Percentiles rank a stretch among this genome's conserved stretches.
phyloP scores from a whole-genome alignment of 2,113 vertebrate genomes.

The Marmota monax region DNA sequence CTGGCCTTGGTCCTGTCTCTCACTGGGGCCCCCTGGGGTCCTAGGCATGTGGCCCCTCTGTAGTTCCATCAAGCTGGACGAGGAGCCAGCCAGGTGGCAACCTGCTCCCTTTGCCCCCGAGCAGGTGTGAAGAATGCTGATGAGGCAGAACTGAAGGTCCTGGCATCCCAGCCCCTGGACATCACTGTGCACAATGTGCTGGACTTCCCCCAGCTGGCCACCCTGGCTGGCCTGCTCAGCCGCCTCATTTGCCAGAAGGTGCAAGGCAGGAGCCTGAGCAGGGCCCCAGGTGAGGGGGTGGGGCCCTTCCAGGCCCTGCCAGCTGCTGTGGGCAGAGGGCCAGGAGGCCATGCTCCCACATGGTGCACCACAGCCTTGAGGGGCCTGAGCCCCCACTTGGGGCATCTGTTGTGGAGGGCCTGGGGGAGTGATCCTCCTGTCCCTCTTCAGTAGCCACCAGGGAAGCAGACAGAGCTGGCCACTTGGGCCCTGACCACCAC shows the following conservation, averaged over 20 bases:
- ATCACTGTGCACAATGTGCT: constrained; percentile 94
- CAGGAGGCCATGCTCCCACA: rapidly evolving
- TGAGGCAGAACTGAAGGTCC: constrained; percentile 93
- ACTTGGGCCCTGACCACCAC: rapidly evolving
- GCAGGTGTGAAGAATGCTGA: constrained; percentile 97
- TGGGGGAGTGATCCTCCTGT: rapidly evolving
- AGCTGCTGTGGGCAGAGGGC: not conserved
- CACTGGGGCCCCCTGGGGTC: not conserved
- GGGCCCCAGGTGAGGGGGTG: constrained; percentile 68
- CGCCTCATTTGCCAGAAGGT: constrained; percentile 93
- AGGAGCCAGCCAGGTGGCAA: not conserved
- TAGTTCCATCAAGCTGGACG: rapidly evolving
- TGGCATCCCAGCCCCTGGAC: constrained; percentile 94
- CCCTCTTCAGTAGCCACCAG: not conserved
- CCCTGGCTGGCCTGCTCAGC: constrained; percentile 91
- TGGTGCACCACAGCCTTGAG: not conserved
- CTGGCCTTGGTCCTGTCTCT: not conserved
- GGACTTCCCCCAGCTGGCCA: constrained; percentile 94
- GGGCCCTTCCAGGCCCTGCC: too few species aligned
- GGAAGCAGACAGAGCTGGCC: not conserved
- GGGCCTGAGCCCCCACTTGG: not conserved
- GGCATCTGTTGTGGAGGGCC: not conserved
- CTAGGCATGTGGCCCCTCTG: rapidly evolving
- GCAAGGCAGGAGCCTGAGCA: constrained; percentile 87
- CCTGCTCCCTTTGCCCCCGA: rapidly evolving